These are phyloP conservation scores for Scaptomyza tumidula DNA, from an alignment of 2,888 invertebrate genomes.

Conservation along the genomic window DNA sequence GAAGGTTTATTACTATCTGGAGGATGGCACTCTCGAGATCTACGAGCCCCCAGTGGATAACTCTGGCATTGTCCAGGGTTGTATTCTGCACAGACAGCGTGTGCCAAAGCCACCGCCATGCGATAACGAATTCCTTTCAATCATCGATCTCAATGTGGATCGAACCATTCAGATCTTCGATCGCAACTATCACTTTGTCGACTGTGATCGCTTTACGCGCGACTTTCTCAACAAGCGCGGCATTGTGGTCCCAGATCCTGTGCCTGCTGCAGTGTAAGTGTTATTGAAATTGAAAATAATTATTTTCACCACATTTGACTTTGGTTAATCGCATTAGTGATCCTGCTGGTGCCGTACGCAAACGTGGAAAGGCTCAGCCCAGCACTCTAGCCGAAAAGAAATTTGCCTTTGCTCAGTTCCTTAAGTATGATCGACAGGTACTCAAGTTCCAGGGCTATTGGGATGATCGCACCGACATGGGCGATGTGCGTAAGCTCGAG, in stretches of 20 bases:
- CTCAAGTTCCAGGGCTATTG: conserved; percentile 94
- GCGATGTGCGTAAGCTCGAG: conserved; percentile 91
- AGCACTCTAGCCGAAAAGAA: conserved; percentile 84
- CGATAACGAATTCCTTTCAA: conserved; percentile 91
- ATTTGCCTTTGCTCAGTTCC: conserved; percentile 91
- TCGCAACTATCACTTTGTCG: conserved; percentile 92
- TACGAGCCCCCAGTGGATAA: conserved; percentile 92
- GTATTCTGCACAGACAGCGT: conserved; percentile 92
- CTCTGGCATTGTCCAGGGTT: conserved; percentile 93
- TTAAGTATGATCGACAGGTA: conserved; percentile 91
- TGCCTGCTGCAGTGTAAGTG: conserved; percentile 85
- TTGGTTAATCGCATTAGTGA: conserved; percentile 71
- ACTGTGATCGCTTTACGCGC: conserved; percentile 94
- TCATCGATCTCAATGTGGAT: conserved; percentile 94
- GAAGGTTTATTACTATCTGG: conserved; percentile 93
- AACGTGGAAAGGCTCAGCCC: conserved; percentile 52
- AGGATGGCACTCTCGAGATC: conserved; percentile 96
- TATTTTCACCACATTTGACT: conserved; percentile 19
- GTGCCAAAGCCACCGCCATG: conserved; percentile 90
- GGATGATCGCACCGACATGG: conserved; percentile 93
- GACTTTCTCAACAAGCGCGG: conserved; percentile 93
- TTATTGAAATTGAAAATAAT: too few relatives aligned
- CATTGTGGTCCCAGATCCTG: conserved; percentile 91
- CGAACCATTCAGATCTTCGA: conserved; percentile 92
- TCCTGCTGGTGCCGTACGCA: conserved; percentile 84